Conservation (phyloP, 2,797 vertebrate species). For the Eulemur rubriventer region DNA sequence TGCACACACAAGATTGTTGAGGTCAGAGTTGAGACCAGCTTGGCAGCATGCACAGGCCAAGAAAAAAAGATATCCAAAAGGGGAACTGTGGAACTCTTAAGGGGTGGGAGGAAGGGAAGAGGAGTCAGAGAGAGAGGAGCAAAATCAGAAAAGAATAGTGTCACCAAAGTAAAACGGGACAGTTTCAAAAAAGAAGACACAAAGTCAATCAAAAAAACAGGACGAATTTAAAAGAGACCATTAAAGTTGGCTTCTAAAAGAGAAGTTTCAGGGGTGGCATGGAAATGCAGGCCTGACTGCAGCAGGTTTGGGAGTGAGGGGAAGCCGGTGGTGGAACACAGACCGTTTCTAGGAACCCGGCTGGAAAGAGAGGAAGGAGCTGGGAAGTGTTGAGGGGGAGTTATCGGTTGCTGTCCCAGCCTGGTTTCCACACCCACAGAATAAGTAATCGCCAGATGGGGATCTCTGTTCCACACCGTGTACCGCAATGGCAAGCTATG, state of each 20-base stretch:
- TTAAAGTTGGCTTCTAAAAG: neutral
- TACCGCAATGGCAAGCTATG: neutral
- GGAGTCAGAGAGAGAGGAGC: neutral
- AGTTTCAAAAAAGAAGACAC: neutral
- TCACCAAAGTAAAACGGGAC: neutral
- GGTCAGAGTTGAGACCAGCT: neutral
- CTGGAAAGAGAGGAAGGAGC: neutral
- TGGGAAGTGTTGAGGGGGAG: neutral
- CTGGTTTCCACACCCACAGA: neutral
- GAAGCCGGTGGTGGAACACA: neutral
- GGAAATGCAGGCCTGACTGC: neutral
- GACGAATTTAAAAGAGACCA: neutral
- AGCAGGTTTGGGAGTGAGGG: neutral
- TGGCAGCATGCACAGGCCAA: neutral
- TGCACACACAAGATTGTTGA: neutral
- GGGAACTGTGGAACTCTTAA: neutral
- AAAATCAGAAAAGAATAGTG: neutral
- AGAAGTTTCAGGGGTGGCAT: neutral
- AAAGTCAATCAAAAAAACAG: neutral
- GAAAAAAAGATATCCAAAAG: neutral
- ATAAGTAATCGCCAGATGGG: neutral
- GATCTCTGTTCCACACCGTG: neutral
- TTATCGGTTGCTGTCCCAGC: neutral
- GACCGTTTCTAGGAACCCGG: neutral
- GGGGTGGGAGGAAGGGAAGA: neutral